Evolutionary conservation across 2,113 vertebrate species (phyloP).

Genomic region (Anoplopoma fimbria): DNA sequence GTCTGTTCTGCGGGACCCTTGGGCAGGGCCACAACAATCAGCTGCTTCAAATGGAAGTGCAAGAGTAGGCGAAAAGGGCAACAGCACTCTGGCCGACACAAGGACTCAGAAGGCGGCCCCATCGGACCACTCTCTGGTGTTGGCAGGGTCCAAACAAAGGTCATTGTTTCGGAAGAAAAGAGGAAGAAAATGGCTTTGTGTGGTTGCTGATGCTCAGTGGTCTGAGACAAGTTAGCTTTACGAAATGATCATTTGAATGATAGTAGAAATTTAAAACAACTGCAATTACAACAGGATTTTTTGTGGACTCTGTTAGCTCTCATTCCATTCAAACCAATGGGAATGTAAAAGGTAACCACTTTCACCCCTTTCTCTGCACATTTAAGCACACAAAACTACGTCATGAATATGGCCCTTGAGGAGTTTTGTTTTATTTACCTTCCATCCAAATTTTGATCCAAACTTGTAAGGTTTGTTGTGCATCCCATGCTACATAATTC

Average conservation of each 20-base stretch:
- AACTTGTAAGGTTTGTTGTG: background rate
- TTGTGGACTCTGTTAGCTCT: background rate
- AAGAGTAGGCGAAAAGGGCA: constrained; percentile 70
- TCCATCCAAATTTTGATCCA: background rate
- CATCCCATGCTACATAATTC: background rate
- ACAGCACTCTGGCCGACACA: constrained; percentile 46
- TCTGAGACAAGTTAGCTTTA: background rate
- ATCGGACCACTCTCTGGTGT: constrained; percentile 43
- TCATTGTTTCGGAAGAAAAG: constrained; percentile 52
- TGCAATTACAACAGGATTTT: background rate
- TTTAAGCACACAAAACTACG: background rate
- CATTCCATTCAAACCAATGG: background rate
- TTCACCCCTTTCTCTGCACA: background rate
- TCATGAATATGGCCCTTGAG: background rate
- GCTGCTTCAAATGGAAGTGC: constrained; percentile 66
- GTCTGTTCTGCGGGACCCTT: constrained; percentile 51
- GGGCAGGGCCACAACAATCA: constrained; percentile 65
- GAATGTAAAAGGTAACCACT: background rate
- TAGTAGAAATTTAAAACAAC: background rate
- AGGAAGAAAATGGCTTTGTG: constrained; percentile 41
- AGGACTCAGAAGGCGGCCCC: constrained; percentile 41
- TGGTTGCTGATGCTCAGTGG: background rate
- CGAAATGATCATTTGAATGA: background rate
- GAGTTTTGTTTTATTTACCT: background rate
- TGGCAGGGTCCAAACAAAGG: constrained; percentile 59